Base-by-base conservation (phyloP, 2,113 vertebrate species). In the Oxygymnocypris stewartii region DNA sequence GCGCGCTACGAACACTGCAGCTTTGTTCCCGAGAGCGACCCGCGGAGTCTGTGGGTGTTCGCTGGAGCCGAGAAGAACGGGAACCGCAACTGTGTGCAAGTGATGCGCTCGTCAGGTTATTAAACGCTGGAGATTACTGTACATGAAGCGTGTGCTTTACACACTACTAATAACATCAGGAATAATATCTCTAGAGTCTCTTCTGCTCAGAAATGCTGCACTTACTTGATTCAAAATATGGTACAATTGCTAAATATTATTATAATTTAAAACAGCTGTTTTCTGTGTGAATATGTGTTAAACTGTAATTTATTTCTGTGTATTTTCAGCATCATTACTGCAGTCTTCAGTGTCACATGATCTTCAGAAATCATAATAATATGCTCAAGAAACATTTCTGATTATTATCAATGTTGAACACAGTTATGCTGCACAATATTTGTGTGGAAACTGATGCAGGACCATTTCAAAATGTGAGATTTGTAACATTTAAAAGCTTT, bases 1-100 rank as follows among this genome's bases (percentile, higher is more conserved):
- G 91, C 97, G 0, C 94, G 97, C 13, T 99, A 99, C 16, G 98
- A 99, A 57, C 98, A 98, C 54, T 96, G 97, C 83, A 95, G 95
- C 84, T 97, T 97, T 87, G 85, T 94, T 54, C 89, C 97, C 3
- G 87, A 92, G 6, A 93, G 76, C 79, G 85, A 59, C 10, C 93
- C 94, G 4, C 90, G 89, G 57, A 96, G 92, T 28, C 92, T 98
- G n/a, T 98, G 97, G 97, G 96, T 99, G 57, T 99, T 97, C 90
- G 98, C 96, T 25, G 98, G 97, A 0, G 97, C 97, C 0, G 91
- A 97, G 82, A 96, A 95, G 82, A 95, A 92, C 2, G 95, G 96
- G 44, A 99, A 99, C 90, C 95, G 94, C 74, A 93, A 95, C 81
- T 96, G 96, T 88, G 87, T 99, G 0, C 98, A 99, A 91, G 94